Evolutionary conservation across 2,888 invertebrate genomes (phyloP).

Genomic region (Papilio gigon): DNA sequence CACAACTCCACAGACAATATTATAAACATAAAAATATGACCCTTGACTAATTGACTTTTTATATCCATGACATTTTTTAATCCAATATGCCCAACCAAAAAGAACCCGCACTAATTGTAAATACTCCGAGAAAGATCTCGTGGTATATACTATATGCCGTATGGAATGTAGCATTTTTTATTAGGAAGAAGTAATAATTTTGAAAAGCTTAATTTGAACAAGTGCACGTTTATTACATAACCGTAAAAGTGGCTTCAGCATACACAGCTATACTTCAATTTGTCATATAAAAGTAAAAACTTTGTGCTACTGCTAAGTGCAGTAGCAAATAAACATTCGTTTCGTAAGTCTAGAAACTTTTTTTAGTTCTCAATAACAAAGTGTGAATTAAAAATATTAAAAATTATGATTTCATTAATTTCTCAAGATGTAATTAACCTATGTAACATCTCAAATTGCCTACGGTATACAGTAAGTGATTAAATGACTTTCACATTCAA

Average conservation of each 20-base stretch:
- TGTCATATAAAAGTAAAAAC: background rate
- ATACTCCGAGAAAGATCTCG: background rate
- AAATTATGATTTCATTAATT: no score
- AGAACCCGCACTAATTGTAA: background rate
- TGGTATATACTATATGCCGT: no score
- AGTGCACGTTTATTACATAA: slow-evolving; percentile 1
- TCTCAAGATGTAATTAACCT: no score
- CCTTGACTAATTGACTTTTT: background rate
- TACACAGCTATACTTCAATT: background rate
- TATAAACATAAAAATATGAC: background rate
- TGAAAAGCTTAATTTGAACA: slow-evolving; percentile 9
- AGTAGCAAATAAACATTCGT: slow-evolving; percentile 6
- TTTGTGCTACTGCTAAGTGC: background rate
- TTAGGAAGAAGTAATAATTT: background rate
- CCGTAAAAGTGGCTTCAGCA: background rate
- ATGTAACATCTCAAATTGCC: no score
- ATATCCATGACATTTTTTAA: background rate
- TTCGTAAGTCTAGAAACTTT: background rate
- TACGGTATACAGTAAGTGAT: no score
- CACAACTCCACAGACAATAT: background rate
- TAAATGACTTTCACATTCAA: background rate
- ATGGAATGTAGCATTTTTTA: background rate
- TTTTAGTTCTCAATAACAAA: no score
- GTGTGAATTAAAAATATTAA: no score
- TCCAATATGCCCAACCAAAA: background rate